Evolutionary conservation across 2,888 invertebrate genomes (phyloP), one percentile per base, ranked within the genome.

Genomic region (Dermolepida albohirtum): DNA sequence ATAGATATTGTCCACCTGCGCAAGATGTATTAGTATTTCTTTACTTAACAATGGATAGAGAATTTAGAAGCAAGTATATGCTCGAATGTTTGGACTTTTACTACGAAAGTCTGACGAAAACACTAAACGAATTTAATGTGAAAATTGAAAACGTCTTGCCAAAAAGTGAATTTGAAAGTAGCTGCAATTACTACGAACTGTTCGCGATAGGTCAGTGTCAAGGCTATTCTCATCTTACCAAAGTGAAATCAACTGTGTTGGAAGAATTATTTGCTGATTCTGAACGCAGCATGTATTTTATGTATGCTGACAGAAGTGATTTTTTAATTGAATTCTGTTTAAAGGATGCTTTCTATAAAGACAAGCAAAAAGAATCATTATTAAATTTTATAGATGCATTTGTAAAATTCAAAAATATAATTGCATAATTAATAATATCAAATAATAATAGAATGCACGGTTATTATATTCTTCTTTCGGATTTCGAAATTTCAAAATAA

Each of bases 1-100:
- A 70, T 12, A 69, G 77, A 16, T 76, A 74, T 54, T 71, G 73
- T 52, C 76, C 78, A n/a, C 77, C 77, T 10, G 76, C 74, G 7
- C 74, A 75, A 57, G 78, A 77, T 64, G 67, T 77, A 14, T 65
- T 76, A 65, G 57, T 70, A 11, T 72, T 76, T 49, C 59, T 77
- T 14, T 72, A 77, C 62, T 67, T 77, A 12, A 70, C 73, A 2
- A 76, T 74, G 2, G 69, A 71, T 41, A 63, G 70, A 44, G 59
- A 69, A 51, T 72, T 74, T 27, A 70, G 76, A 43, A 52, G 67
- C 1, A 49, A 68, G 17, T 66, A 72, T 64, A 49, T 72, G 54
- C 27, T 40, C 0, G 57, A 72, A 43, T 59, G 74, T n/a, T 22
- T 74, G 16, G 47, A 71, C 8, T 68, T 71, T 27, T 78, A 77